Conservation (phyloP, 2,888 invertebrate species). For the Ormyrus nitidulus region DNA sequence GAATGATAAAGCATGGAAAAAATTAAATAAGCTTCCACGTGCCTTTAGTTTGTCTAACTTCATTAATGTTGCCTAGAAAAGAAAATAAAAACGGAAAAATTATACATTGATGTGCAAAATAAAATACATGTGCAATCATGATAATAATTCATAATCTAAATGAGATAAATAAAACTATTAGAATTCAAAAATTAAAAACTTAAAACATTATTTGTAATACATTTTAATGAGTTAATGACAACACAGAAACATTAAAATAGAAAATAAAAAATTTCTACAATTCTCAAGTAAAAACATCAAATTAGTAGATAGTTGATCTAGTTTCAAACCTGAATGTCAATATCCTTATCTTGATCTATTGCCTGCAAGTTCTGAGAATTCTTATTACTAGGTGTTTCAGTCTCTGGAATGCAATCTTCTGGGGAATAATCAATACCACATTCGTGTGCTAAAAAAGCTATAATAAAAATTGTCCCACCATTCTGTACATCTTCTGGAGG, state of each 20-base stretch:
- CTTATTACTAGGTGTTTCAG: constrained; percentile 65
- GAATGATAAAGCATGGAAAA: constrained; percentile 48
- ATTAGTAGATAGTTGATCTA: background rate
- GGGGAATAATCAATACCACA: constrained; percentile 77
- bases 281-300: background rate
- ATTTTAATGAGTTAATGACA: constrained; percentile 23
- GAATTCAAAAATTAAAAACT: constrained; percentile 27
- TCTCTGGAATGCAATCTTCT: constrained; percentile 71
- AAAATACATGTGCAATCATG: constrained; percentile 21
- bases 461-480: constrained; percentile 80
- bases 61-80: constrained; percentile 79
- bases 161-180: constrained; percentile 1
- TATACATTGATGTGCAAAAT: constrained; percentile 51
- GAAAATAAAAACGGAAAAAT: constrained; percentile 68
- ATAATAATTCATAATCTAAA: background rate
- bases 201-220: constrained; percentile 14
- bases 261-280: background rate
- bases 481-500: constrained; percentile 81
- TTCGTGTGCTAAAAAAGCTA: constrained; percentile 71
- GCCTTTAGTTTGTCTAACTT: constrained; percentile 80
- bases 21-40: constrained; percentile 76
- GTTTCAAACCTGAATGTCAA: constrained; percentile 70
- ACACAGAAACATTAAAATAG: constrained; percentile 8
- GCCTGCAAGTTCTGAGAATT: constrained; percentile 56
- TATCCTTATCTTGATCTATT: constrained; percentile 65